Conservation (phyloP, 2,797 vertebrate species). For the Melanogrammus aeglefinus region DNA sequence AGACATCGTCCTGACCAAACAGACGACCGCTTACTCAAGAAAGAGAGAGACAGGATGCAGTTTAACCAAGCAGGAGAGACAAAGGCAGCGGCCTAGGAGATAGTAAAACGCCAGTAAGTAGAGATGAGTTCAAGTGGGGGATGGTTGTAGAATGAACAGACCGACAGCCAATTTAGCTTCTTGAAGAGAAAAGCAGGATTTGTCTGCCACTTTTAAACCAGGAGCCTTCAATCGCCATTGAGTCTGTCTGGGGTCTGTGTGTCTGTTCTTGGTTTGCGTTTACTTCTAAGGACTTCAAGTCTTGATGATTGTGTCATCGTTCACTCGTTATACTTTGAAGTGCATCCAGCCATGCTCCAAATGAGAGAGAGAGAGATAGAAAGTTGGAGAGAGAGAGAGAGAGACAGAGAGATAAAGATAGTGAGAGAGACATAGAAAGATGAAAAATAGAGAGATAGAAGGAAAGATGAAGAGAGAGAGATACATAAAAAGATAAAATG, state of each 20-base stretch:
- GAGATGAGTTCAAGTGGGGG: too few species aligned
- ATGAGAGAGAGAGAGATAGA: not conserved
- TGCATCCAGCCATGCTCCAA: not conserved
- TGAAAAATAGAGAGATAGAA: not conserved
- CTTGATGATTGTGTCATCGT: not conserved
- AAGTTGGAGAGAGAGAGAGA: not conserved
- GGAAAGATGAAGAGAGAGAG: not conserved
- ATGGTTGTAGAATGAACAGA: not conserved
- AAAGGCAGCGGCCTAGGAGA: not conserved
- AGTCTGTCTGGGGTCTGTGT: not conserved
- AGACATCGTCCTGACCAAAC: too few species aligned
- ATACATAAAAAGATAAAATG: not conserved
- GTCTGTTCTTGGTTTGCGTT: not conserved
- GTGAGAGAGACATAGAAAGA: not conserved
- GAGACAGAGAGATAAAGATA: not conserved
- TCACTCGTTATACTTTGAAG: not conserved
- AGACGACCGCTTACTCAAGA: constrained; percentile 16
- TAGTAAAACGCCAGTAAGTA: not conserved
- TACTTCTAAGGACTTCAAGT: not conserved
- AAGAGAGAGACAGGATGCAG: not conserved
- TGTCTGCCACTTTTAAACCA: not conserved
- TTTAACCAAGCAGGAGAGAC: not conserved
- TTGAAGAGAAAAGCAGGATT: not conserved
- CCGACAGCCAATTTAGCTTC: not conserved
- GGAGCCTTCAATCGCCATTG: not conserved